Base-by-base conservation (phyloP, 30 jellyfish, hydroid and myxozoan species). In the Euphysa ruthae region DNA sequence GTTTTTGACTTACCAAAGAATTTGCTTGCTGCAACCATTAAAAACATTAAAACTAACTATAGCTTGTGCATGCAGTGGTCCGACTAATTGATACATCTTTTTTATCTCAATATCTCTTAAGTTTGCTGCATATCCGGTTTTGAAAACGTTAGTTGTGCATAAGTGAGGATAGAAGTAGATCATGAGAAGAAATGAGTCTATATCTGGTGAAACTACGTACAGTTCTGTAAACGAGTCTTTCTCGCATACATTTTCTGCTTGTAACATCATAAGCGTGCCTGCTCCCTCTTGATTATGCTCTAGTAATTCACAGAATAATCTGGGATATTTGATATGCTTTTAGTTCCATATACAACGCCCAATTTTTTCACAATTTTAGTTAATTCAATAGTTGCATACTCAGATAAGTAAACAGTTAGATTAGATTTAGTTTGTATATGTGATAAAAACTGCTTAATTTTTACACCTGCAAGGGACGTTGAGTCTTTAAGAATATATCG, bases 381-480 rank as follows among this genome's bases (percentile, higher is more conserved):
- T n/a, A n/a, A n/a, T n/a, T n/a, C n/a, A n/a, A n/a, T n/a, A n/a
- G n/a, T n/a, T n/a, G n/a, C n/a, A n/a, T n/a, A n/a, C n/a, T n/a
- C n/a, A n/a, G 68, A 63, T 57, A 63, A 63, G 68, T 5, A 18
- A 8, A 8, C 27, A 43, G 80, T 68, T 20, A 42, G n/a, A 23
- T 68, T 70, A 38, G 43, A 61, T 30, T 68, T 68, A 19, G 80
- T 46, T n/a, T 68, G 49, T 20, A 19, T 44, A 42, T 68, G 80
- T 2, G 80, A 68, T n/a, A 68, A 30, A 61, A 68, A 68, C 30
- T 44, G 23, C 75, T 68, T 68, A 34, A 68, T 32, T 18, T 44
- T 44, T 68, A 44, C 49, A 61, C 31, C 49, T 3, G 52, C 75
- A 12, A 35, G 34, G 26, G 32, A 18, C n/a, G n/a, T n/a, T n/a